Conservation (phyloP, 2,888 invertebrate species). For the Clusia tigrina region DNA sequence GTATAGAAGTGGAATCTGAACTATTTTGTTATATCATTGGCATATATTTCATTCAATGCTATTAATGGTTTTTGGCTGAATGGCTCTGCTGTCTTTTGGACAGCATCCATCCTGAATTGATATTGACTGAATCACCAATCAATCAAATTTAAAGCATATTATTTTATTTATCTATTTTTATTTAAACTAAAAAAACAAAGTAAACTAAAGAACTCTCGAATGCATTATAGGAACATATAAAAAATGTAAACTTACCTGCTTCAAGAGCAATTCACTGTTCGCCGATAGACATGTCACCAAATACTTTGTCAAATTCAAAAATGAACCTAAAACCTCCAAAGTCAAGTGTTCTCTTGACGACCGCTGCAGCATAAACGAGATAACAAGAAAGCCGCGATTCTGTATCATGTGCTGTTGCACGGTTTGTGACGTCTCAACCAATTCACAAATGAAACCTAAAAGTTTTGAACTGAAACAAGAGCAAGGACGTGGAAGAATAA, state of each 20-base stretch:
- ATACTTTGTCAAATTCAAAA: constrained; percentile 90
- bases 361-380: constrained; percentile 95
- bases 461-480: constrained; percentile 80
- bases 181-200: too few relatives aligned
- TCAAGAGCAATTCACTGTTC: constrained; percentile 88
- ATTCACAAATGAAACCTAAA: constrained; percentile 95
- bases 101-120: too few relatives aligned
- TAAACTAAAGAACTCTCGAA: too few relatives aligned
- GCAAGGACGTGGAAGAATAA: neutral
- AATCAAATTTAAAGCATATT: too few relatives aligned
- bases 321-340: constrained; percentile 90
- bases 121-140: too few relatives aligned
- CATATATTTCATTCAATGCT: too few relatives aligned
- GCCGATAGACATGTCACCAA: constrained; percentile 91
- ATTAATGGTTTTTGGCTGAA: too few relatives aligned
- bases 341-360: constrained; percentile 93
- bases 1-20: too few relatives aligned
- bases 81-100: too few relatives aligned
- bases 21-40: too few relatives aligned
- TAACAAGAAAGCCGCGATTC: constrained; percentile 96
- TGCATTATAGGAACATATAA: too few relatives aligned
- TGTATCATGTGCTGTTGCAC: constrained; percentile 99
- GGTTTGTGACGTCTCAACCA: constrained; percentile 95
- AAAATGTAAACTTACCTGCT: constrained; percentile 81
- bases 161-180: too few relatives aligned